These are phyloP conservation scores for Acanthopagrus latus DNA, from an alignment of 2,797 vertebrate genomes.

Conservation along the genomic window DNA sequence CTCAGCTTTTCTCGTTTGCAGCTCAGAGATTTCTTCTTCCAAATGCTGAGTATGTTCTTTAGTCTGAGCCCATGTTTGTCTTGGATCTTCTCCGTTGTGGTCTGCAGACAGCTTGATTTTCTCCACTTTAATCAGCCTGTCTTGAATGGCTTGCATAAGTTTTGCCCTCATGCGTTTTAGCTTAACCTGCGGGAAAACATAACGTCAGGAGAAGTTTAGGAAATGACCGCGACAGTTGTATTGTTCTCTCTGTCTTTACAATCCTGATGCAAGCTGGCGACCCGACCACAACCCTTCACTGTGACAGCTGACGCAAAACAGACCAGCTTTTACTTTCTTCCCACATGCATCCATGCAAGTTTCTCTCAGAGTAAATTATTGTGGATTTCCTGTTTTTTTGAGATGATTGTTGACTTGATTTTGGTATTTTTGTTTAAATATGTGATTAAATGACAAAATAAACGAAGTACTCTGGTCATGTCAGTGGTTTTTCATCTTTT, in stretches of 20 bases:
- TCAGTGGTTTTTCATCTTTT: constrained; percentile 2
- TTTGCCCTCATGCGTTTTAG: constrained; percentile 51
- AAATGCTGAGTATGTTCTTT: constrained; percentile 51
- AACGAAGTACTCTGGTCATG: not conserved
- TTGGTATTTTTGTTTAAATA: not conserved
- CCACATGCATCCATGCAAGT: not conserved
- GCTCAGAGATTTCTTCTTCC: constrained; percentile 64
- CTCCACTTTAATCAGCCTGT: constrained; percentile 38
- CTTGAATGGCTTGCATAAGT: constrained; percentile 61
- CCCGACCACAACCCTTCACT: not conserved
- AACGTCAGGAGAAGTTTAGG: not conserved
- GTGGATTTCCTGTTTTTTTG: not conserved
- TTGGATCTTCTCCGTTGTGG: not conserved
- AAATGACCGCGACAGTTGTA: not conserved
- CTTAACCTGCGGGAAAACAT: constrained; percentile 43
- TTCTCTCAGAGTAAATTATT: not conserved
- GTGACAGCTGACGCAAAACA: constrained; percentile 10
- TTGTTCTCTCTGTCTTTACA: not conserved
- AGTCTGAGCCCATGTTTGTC: not conserved
- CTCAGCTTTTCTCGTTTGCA: constrained; percentile 49
- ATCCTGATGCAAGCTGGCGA: not conserved
- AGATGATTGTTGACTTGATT: not conserved
- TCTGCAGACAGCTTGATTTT: constrained; percentile 26
- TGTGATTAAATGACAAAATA: not conserved
- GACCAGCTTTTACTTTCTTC: not conserved